These are phyloP conservation scores for Adelognathus sp. DNA, from an alignment of 2,888 invertebrate species.

Conservation along the genomic window DNA sequence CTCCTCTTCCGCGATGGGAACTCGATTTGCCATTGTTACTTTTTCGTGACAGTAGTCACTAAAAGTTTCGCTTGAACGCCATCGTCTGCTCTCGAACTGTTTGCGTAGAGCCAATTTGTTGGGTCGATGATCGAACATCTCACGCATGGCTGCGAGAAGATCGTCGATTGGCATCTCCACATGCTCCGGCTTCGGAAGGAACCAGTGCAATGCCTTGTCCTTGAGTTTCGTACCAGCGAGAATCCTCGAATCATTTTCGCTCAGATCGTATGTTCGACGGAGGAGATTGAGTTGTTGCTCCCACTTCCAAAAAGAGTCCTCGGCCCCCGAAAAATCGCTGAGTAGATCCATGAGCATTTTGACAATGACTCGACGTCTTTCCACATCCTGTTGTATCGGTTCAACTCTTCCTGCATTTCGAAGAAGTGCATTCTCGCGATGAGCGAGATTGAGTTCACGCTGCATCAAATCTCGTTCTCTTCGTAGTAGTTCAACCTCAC, in stretches of 20 bases:
- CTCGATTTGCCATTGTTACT: slow-evolving; percentile 53
- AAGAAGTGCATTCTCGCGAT: not conserved
- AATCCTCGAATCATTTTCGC: slow-evolving; percentile 40
- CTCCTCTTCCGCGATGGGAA: slow-evolving; percentile 52
- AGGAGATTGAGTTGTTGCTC: slow-evolving; percentile 46
- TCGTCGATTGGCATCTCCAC: slow-evolving; percentile 34
- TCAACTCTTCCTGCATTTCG: not conserved
- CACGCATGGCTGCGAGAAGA: slow-evolving; percentile 41
- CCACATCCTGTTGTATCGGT: not conserved
- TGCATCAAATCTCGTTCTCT: not conserved
- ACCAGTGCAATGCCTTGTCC: slow-evolving; percentile 49
- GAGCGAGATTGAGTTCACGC: slow-evolving; percentile 1
- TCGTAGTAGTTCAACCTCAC: slow-evolving; percentile 1
- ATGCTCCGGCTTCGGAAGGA: slow-evolving; percentile 50
- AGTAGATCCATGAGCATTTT: slow-evolving; percentile 39
- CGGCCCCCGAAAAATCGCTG: slow-evolving; percentile 42
- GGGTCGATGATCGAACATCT: slow-evolving; percentile 53
- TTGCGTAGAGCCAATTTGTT: slow-evolving; percentile 32
- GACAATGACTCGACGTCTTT: slow-evolving; percentile 10
- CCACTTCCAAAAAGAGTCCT: slow-evolving; percentile 42
- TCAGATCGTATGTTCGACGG: slow-evolving; percentile 31
- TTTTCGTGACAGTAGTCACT: slow-evolving; percentile 59
- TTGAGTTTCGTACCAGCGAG: slow-evolving; percentile 49
- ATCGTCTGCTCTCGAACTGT: slow-evolving; percentile 49
- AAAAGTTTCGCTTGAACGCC: slow-evolving; percentile 51